phyloP scores from a whole-genome alignment of 2,888 invertebrate species.

The Diploptera punctata region DNA sequence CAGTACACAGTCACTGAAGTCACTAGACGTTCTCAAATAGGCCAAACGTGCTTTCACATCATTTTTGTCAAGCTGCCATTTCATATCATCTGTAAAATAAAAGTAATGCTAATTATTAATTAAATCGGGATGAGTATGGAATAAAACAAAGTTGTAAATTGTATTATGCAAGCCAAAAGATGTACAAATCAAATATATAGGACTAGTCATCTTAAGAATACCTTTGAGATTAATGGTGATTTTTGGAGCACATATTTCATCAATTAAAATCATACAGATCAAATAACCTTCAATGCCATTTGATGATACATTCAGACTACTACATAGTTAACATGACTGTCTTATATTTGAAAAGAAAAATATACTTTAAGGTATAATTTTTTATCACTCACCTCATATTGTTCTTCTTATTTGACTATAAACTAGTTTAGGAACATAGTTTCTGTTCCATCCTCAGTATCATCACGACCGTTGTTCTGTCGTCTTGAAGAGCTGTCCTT shows the following conservation, averaged over 20 bases:
- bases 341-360: too few relatives aligned
- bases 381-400: too few relatives aligned
- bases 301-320: too few relatives aligned
- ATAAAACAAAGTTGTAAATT: not conserved
- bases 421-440: too few relatives aligned
- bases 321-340: too few relatives aligned
- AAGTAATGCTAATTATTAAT: too few relatives aligned
- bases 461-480: too few relatives aligned
- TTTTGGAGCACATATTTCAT: not conserved
- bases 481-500: too few relatives aligned
- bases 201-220: not conserved
- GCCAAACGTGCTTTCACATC: slow-evolving; percentile 27
- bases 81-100: not conserved
- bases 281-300: too few relatives aligned
- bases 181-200: not conserved
- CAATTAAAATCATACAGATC: not conserved
- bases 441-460: too few relatives aligned
- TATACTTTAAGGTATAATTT: too few relatives aligned
- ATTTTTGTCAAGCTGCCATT: slow-evolving; percentile 18
- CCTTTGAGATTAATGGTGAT: not conserved
- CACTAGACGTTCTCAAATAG: slow-evolving; percentile 22
- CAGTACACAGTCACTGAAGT: slow-evolving; percentile 26
- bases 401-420: too few relatives aligned
- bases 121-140: not conserved
- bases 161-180: not conserved